Percentiles rank a stretch among this genome's conserved stretches.
These are phyloP conservation scores for Dendrocincla tyrannina DNA, from an alignment of 2,797 vertebrate genomes.

Conservation along the genomic window DNA sequence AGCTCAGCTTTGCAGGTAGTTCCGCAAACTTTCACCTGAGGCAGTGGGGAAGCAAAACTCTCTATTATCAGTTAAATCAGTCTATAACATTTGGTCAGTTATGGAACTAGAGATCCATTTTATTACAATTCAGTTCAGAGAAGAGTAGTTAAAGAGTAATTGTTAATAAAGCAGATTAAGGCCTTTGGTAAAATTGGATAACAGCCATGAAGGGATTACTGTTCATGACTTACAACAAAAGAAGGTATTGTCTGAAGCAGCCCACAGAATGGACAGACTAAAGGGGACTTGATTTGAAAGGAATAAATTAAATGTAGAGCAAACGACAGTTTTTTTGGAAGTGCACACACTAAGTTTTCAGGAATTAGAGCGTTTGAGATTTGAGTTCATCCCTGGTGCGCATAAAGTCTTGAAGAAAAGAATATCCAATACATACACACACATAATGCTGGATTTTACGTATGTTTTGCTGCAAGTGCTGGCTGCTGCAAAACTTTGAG, in stretches of 20 bases:
- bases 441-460: background rate
- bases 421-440: accelerated
- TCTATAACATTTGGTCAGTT: background rate
- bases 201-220: slow-evolving; percentile 51
- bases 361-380: background rate
- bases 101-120: background rate
- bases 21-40: too few relatives aligned
- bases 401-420: background rate
- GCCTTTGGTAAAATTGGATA: slow-evolving; percentile 22
- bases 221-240: slow-evolving; percentile 10
- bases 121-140: background rate
- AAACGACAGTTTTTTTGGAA: background rate
- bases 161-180: slow-evolving; percentile 50
- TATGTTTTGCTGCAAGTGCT: background rate
- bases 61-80: too few relatives aligned
- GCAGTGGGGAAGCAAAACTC: too few relatives aligned
- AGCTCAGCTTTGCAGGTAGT: too few relatives aligned
- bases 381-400: background rate
- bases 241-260: slow-evolving; percentile 3
- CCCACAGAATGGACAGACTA: background rate
- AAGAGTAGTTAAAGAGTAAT: background rate
- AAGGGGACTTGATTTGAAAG: background rate
- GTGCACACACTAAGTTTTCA: background rate
- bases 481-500: background rate
- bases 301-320: background rate